Evolutionary conservation across 2,888 invertebrate species (phyloP).

Genomic region (Cephonodes hylas): DNA sequence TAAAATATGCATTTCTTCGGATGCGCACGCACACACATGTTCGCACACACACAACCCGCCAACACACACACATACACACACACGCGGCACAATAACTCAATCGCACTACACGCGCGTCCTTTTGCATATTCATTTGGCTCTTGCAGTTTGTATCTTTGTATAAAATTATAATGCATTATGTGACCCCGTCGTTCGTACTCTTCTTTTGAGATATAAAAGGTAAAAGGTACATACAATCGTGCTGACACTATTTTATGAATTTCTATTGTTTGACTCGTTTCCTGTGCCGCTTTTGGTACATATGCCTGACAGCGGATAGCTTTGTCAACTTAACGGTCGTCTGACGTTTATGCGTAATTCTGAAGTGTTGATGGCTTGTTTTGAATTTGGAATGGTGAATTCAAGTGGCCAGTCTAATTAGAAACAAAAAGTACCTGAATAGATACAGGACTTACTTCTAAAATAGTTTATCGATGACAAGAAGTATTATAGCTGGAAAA

Average conservation of each 20-base stretch:
- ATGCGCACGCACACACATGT: constrained; percentile 35
- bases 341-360: not conserved
- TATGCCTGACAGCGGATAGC: not conserved
- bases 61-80: constrained; percentile 26
- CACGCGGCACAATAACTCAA: constrained; percentile 73
- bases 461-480: no score
- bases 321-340: not conserved
- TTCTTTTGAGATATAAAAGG: constrained; percentile 29
- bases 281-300: constrained; percentile 8
- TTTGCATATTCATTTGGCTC: constrained; percentile 78
- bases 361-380: not conserved
- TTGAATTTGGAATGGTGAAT: not conserved
- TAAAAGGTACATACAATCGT: constrained; percentile 17
- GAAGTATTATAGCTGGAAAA: no score
- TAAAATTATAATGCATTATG: constrained; percentile 80
- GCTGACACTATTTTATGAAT: constrained; percentile 9
- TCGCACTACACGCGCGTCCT: constrained; percentile 64
- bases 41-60: constrained; percentile 22
- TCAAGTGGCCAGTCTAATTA: no score
- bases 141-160: constrained; percentile 78
- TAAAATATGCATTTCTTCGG: constrained; percentile 80
- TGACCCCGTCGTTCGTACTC: constrained; percentile 17
- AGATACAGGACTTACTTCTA: no score
- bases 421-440: no score
- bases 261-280: constrained; percentile 11